Percentiles rank a stretch among this genome's conserved stretches.
phyloP scores from a whole-genome alignment of 2,888 invertebrate species.

The Crocallis elinguaria region DNA sequence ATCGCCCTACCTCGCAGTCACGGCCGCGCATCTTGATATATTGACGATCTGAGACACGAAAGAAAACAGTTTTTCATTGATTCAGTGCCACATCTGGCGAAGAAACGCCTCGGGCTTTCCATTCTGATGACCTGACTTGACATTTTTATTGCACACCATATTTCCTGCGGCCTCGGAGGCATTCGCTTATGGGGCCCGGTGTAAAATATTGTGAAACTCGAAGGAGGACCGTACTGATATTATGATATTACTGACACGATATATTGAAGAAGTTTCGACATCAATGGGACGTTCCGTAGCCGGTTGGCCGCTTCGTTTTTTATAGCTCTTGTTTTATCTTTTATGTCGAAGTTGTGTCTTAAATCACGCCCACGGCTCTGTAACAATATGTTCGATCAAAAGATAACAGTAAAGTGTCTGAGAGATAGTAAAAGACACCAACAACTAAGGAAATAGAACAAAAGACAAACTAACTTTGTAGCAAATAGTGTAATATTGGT shows the following conservation, averaged over 20 bases:
- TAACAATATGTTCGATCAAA: slow-evolving; percentile 27
- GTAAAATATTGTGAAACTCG: slow-evolving; percentile 80
- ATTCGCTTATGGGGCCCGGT: slow-evolving; percentile 68
- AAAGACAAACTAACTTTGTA: not conserved
- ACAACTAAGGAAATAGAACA: not conserved
- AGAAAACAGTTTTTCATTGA: slow-evolving; percentile 84
- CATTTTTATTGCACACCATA: slow-evolving; percentile 83
- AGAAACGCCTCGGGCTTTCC: slow-evolving; percentile 81
- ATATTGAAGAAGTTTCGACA: slow-evolving; percentile 67
- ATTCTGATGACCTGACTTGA: slow-evolving; percentile 85
- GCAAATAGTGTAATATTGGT: not conserved
- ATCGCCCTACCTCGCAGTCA: slow-evolving; percentile 39
- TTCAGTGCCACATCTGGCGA: slow-evolving; percentile 83
- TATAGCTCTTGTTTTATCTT: slow-evolving; percentile 54
- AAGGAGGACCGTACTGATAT: slow-evolving; percentile 70
- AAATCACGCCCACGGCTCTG: slow-evolving; percentile 27
- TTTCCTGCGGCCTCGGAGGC: slow-evolving; percentile 77
- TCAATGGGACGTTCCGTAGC: slow-evolving; percentile 43
- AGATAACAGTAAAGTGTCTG: slow-evolving; percentile 2
- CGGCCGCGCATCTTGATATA: slow-evolving; percentile 67
- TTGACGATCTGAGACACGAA: slow-evolving; percentile 73
- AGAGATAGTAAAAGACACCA: not conserved
- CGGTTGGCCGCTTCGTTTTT: slow-evolving; percentile 45
- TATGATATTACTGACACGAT: slow-evolving; percentile 70
- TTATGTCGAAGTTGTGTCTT: slow-evolving; percentile 39